A percentile compares a stretch with the other conserved stretches of the same genome.
phyloP scores from a whole-genome alignment of 2,113 vertebrate genomes.

The Elanus axillaris region DNA sequence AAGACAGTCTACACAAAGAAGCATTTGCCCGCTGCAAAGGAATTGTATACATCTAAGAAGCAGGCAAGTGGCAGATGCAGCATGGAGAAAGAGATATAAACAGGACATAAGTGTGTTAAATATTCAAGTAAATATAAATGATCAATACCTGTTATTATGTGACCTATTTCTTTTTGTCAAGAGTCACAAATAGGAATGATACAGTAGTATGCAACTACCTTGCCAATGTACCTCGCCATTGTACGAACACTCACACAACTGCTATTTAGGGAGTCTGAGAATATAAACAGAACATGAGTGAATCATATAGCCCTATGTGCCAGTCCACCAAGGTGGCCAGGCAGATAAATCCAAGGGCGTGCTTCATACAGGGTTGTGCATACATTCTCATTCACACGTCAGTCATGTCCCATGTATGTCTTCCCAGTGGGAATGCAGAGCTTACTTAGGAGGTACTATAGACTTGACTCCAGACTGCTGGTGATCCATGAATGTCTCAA shows the following conservation, averaged over 20 bases:
- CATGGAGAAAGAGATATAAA: background rate
- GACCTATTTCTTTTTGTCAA: background rate
- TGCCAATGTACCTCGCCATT: background rate
- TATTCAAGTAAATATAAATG: background rate
- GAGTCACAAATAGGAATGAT: background rate
- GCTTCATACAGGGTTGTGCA: background rate
- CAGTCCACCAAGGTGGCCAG: background rate
- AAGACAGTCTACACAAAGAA: background rate
- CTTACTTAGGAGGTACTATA: background rate
- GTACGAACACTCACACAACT: background rate
- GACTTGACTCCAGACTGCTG: background rate
- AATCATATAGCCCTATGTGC: background rate
- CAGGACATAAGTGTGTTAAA: background rate
- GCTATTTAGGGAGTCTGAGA: background rate
- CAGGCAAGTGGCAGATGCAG: background rate
- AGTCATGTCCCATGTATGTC: rapidly evolving
- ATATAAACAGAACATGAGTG: background rate
- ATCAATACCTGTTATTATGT: background rate
- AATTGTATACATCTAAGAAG: background rate
- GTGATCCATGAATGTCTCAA: background rate
- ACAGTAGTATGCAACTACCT: background rate
- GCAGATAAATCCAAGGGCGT: background rate
- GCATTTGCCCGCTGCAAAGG: background rate
- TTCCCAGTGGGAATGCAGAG: background rate
- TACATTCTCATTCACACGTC: rapidly evolving